Evolutionary conservation across 2,797 vertebrate species (phyloP), one percentile per base, ranked within the genome.

Genomic region (Sebastes vulpes): DNA sequence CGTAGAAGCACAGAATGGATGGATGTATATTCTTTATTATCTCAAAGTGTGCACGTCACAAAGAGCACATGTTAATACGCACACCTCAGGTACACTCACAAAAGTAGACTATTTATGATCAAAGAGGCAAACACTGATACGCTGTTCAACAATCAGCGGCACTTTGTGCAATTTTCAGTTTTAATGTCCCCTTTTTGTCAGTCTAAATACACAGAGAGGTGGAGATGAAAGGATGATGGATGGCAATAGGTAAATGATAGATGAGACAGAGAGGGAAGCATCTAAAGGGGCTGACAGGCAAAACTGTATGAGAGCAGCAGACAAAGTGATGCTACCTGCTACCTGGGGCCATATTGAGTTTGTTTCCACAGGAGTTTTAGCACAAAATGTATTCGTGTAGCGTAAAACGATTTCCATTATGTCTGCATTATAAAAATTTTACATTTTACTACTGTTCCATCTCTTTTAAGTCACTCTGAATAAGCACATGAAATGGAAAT

Each of bases 161-260:
- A 66, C 74, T 61, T 65, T 69, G 65, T 76, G 76, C 64, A 77
- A 83, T 88, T 87, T 92, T 84, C 32, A 23, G 10, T 84, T 88
- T 74, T 64, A 77, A 79, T 75, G 66, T 71, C 61, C 63, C 65
- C 76, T 21, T 12, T 89, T 89, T 89, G 89, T 92, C 83, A 75
- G 76, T 78, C 63, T 77, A 78, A 92, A 91, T 81, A 89, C 79
- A 69, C 50, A 66, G 76, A 85, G 79, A 82, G 72, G 61, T 21
- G 46, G 61, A 89, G 91, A 94, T 93, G 87, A 92, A 92, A 92
- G 92, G 87, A 91, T 92, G 92, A 95, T 91, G 89, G 89, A 94
- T 90, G 81, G 73, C 75, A 79, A 79, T 67, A 76, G 79, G 88
- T 90, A 80, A 92, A 91, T 94, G 92, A 94, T 93, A 79, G 84